Base-by-base conservation (phyloP, 2,888 invertebrate species). In the Orchesellides sinensis region DNA sequence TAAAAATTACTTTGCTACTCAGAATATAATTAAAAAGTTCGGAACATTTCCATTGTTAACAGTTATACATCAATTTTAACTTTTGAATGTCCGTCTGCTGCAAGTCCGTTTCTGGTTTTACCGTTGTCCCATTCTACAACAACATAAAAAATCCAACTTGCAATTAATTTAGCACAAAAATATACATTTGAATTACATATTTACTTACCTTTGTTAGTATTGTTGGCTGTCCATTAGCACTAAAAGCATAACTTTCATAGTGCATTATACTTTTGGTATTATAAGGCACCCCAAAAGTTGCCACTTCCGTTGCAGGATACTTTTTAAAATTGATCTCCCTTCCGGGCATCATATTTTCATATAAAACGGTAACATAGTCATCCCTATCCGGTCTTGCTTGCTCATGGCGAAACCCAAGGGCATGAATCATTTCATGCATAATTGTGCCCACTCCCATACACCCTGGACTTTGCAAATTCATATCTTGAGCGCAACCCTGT, bases 301-400 rank as follows among this genome's bases (percentile, higher is more conserved):
- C 35, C 0, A 49, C 32, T 66, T 69, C 47, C n/a, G 8, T 35
- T 5, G 65, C 0, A 1, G 61, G 47, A 14, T 45, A 49, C 25
- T 81, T 81, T 19, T 81, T 52, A n/a, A 74, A 81, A 10, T 45
- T 52, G 29, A 73, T 73, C 14, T 74, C 69, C 74, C 68, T 32
- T 10, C 72, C 77, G 21, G 77, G 78, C 14, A 35, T 45, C 45
- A 85, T 29, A 52, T 85, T 85, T 45, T 79, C 59, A 69, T 65
- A 79, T n/a, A 61, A 61, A 66, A 85, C 70, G 32, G 83, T 56
- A 23, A 85, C 79, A 40, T 65, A 56, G 40, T 81, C 74, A 56
- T 85, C 85, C n/a, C 85, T 61, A 47, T 85, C 84, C 1, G 78
- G 82, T 0, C 85, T 40, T 0, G 61, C 73, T n/a, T 85, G 85